Evolutionary conservation across 2,888 invertebrate species (phyloP).

Genomic region (Dasysyrphus albostriatus): DNA sequence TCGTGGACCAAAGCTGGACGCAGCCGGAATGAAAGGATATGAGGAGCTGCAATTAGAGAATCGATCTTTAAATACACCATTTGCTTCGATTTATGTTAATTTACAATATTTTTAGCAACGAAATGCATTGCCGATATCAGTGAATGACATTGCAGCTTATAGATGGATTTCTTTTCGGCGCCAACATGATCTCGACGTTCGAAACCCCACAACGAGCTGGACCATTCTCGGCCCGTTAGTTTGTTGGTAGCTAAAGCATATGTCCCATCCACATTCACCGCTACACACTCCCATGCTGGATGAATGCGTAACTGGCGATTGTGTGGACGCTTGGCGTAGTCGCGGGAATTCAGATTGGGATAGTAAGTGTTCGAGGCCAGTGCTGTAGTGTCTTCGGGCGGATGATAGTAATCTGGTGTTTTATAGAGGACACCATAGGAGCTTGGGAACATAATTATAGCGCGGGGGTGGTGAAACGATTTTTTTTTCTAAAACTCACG

Average conservation of each 20-base stretch:
- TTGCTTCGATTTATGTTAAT: conserved; percentile 28
- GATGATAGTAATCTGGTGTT: conserved; percentile 79
- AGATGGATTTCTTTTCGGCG: conserved; percentile 77
- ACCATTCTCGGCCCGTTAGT: conserved; percentile 81
- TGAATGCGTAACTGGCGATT: conserved; percentile 80
- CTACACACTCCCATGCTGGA: conserved; percentile 81
- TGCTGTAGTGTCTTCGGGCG: conserved; percentile 79
- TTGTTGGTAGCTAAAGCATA: conserved; percentile 81
- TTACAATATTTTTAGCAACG: conserved; percentile 79
- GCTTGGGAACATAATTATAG: conserved; percentile 80
- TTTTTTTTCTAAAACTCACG: conserved; percentile 66
- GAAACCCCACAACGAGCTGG: conserved; percentile 81
- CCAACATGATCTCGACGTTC: conserved; percentile 76
- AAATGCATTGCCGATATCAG: conserved; percentile 81
- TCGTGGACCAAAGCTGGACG: conserved; percentile 82
- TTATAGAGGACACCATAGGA: conserved; percentile 78
- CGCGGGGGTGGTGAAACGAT: conserved; percentile 69
- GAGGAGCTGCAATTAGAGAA: conserved; percentile 77
- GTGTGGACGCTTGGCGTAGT: conserved; percentile 80
- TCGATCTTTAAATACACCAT: neutral
- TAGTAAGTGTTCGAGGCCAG: conserved; percentile 80
- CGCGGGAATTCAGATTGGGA: conserved; percentile 82
- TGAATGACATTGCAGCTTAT: conserved; percentile 79
- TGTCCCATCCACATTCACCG: conserved; percentile 78
- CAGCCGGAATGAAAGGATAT: conserved; percentile 79